phyloP scores from a whole-genome alignment of 1,140 invertebrate genomes.

The Pseudobourletiella spinata region DNA sequence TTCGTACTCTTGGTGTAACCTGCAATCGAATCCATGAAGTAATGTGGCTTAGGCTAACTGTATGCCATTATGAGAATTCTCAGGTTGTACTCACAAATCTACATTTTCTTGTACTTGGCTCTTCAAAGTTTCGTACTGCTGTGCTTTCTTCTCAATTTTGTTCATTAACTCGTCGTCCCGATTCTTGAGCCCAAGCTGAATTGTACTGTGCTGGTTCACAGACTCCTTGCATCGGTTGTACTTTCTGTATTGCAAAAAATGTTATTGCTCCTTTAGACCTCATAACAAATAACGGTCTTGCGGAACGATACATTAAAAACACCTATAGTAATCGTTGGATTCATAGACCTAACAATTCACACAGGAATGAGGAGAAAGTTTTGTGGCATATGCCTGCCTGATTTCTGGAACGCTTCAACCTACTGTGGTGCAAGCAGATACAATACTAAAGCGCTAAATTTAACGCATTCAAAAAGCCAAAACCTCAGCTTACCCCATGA shows the following conservation, averaged over 20 bases:
- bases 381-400: too few species aligned
- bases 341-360: too few species aligned
- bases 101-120: slow-evolving; percentile 10
- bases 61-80: neutral
- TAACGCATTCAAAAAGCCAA: too few species aligned
- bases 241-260: neutral
- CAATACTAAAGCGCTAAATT: too few species aligned
- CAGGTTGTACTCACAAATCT: neutral
- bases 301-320: too few species aligned
- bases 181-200: slow-evolving; percentile 1
- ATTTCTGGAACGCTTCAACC: too few species aligned
- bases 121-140: slow-evolving; percentile 9
- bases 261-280: neutral
- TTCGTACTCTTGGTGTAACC: neutral
- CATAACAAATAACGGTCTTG: neutral
- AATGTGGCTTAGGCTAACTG: neutral
- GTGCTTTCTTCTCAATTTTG: slow-evolving; percentile 11
- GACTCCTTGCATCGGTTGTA: slow-evolving; percentile 8
- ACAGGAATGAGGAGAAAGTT: too few species aligned
- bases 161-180: slow-evolving; percentile 13
- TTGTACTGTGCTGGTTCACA: neutral
- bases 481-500: slow-evolving; percentile 24
- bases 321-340: too few species aligned
- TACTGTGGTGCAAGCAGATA: too few species aligned
- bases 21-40: neutral